Conservation (phyloP, 2,113 vertebrate genomes). For the Gnathonemus echidnorhynchus region DNA sequence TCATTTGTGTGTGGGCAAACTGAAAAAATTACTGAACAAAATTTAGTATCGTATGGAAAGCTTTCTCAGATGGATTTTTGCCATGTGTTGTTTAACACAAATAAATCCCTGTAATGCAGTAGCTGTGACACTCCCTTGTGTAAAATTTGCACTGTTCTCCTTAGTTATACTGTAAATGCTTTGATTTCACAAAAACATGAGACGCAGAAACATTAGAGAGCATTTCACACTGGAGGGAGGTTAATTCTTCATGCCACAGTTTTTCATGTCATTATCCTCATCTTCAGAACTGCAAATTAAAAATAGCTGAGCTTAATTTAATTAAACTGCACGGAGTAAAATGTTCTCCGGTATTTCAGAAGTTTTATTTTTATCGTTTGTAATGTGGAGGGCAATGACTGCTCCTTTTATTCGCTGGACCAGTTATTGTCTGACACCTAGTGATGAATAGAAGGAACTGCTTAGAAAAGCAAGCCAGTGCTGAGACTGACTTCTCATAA, state of each 20-base stretch:
- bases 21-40: not conserved
- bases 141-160: not conserved
- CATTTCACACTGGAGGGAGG: not conserved
- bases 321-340: not conserved
- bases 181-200: not conserved
- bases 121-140: not conserved
- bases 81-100: not conserved
- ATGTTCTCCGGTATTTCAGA: not conserved
- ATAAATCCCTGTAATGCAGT: not conserved
- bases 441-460: not conserved
- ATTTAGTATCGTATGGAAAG: not conserved
- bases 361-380: not conserved
- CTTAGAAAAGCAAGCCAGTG: not conserved
- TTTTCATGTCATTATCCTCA: not conserved
- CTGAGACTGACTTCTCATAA: not conserved
- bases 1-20: not conserved
- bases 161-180: not conserved
- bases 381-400: not conserved
- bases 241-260: not conserved
- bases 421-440: conserved; percentile 1
- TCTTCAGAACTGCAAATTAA: not conserved
- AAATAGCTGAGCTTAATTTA: not conserved
- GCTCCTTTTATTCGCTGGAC: not conserved
- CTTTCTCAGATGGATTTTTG: not conserved
- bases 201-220: not conserved